Conservation (phyloP, 1,140 invertebrate genomes). For the Papilio machaon region DNA sequence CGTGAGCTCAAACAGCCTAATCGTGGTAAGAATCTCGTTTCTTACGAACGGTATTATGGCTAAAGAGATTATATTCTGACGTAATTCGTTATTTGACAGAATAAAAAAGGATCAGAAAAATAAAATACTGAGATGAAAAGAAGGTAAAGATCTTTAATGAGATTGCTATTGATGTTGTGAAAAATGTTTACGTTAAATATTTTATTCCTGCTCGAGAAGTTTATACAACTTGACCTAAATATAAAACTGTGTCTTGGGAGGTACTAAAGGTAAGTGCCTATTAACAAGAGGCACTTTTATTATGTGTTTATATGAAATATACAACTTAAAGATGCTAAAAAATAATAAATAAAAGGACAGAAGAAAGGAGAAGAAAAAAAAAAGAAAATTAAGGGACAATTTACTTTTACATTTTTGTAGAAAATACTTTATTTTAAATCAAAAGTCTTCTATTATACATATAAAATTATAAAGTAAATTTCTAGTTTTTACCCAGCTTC, state of each 20-base stretch:
- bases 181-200: constrained; percentile 16
- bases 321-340: not conserved
- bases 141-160: constrained; percentile 13
- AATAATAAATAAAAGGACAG: not conserved
- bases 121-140: not conserved
- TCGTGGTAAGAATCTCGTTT: too few species aligned
- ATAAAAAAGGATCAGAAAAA: not conserved
- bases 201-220: constrained; percentile 5
- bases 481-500: not conserved
- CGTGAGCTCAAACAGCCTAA: too few species aligned
- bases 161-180: not conserved
- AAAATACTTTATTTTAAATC: not conserved
- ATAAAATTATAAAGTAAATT: not conserved
- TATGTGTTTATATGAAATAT: not conserved
- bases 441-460: not conserved
- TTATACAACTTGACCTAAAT: constrained; percentile 14
- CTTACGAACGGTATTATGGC: too few species aligned
- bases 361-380: too few species aligned
- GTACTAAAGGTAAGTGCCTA: constrained; percentile 1
- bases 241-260: not conserved
- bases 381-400: too few species aligned
- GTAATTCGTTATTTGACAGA: not conserved
- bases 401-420: too few species aligned
- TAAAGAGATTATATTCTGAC: not conserved
- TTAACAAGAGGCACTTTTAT: not conserved